Base-by-base conservation (phyloP, 1,140 invertebrate species). In the Colletes gigas region DNA sequence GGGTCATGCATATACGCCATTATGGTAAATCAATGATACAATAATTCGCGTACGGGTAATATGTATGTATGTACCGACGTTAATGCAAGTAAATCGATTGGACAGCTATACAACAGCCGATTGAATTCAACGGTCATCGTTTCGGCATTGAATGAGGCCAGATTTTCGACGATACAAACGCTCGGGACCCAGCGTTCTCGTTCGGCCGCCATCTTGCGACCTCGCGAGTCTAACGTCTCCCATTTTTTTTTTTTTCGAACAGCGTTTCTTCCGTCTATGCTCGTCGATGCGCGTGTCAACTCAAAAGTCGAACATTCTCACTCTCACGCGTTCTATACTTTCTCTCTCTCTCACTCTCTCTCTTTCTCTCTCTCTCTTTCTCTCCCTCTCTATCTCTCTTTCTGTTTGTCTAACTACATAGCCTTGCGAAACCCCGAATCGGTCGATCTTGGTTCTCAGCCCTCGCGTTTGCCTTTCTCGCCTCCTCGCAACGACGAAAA, bases 31-130 rank as follows among this genome's bases (percentile, higher is more conserved):
- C 75, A 82, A 84, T 86, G 76, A 84, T 82, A 86, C 57, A 67
- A 71, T 86, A 86, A 86, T 86, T 88, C 71, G 78, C 73, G 80
- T 78, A 83, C 80, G 78, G 59, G 67, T 87, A 84, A 80, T 85
- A 87, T 87, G 78, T 83, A 75, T 81, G 65, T 78, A 73, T 75
- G 70, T 82, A 79, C 71, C 52, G 70, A 63, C 71, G 78, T 89
- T 85, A 87, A 83, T 86, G 88, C 65, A 81, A 83, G 75, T 86
- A 81, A 55, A 88, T 89, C 74, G 83, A 88, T 88, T 82, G 82
- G 72, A 76, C 73, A 88, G 79, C 87, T 80, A 75, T 86, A 82
- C 79, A 81, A 83, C 75, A 81, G 86, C 82, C 87, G 77, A 84
- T 89, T 77, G 83, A 75, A 86, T 73, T 83, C 77, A 82, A 88